These are phyloP conservation scores for Mellilla xanthometata DNA, from an alignment of 2,888 invertebrate genomes.

Conservation along the genomic window DNA sequence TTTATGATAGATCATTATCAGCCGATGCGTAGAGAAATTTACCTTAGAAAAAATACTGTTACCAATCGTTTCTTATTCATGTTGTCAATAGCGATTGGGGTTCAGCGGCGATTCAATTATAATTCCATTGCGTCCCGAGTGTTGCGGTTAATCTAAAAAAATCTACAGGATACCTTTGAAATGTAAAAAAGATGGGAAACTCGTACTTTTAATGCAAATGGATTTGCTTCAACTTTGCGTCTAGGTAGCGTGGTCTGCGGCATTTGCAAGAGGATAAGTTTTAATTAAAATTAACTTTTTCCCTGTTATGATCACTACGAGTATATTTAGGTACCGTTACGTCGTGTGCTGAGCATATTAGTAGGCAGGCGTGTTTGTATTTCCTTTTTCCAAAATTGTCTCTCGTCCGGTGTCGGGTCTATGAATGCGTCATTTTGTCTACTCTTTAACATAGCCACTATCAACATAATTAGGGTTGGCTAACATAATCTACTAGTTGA, in stretches of 20 bases:
- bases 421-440: slow-evolving; percentile 37
- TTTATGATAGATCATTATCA: slow-evolving; percentile 32
- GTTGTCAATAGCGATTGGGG: slow-evolving; percentile 5
- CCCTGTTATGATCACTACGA: slow-evolving; percentile 11
- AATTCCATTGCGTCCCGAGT: slow-evolving; percentile 4
- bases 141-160: slow-evolving; percentile 5
- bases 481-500: too few relatives aligned
- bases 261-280: slow-evolving; percentile 20
- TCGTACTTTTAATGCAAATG: slow-evolving; percentile 22
- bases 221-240: slow-evolving; percentile 12
- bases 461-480: slow-evolving; percentile 25
- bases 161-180: slow-evolving; percentile 23
- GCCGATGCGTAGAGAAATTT: slow-evolving; percentile 9
- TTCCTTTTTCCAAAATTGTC: slow-evolving; percentile 51
- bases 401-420: slow-evolving; percentile 43
- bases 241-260: slow-evolving; percentile 5
- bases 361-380: slow-evolving; percentile 20
- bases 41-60: slow-evolving; percentile 6
- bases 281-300: slow-evolving; percentile 19
- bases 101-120: slow-evolving; percentile 3
- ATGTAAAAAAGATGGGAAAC: slow-evolving; percentile 24
- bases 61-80: slow-evolving; percentile 1
- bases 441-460: too few relatives aligned
- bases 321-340: slow-evolving; percentile 14
- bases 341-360: slow-evolving; percentile 1